Evolutionary conservation across 2,797 vertebrate genomes (phyloP), one percentile per base, ranked within the genome.

Genomic region (Falco concolor): DNA sequence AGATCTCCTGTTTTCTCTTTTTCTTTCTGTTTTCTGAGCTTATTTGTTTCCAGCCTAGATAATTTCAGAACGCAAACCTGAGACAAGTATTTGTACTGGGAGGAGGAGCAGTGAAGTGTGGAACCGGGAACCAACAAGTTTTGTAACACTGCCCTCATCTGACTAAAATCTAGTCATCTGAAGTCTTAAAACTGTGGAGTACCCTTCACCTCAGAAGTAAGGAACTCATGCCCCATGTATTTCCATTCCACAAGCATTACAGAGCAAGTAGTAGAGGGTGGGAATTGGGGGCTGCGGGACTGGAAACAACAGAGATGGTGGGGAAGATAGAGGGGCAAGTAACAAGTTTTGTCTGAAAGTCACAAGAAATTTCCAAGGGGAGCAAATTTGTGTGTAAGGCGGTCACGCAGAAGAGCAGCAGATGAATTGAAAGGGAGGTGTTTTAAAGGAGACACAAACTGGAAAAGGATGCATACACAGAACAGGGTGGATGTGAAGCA

Each of bases 141-240:
- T 76, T 88, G 34, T 69, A 76, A 90, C 77, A 90, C 88, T 93
- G 94, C 94, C 95, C 94, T 90, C 85, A 2, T 52, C 94, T 89
- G 96, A 87, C 95, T 82, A 59, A 89, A 76, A 65, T 61, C 18
- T 27, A 67, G 12, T 54, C 72, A 36, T 30, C 34, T 9, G 28
- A 5, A 8, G 25, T 50, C 60, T 15, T 42, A 38, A 14, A 14
- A 30, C 54, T 21, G 15, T 10, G 18, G 16, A 63, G 27, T 5
- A 18, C 25, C n/a, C n/a, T 69, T 65, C 28, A 42, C 4, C 34
- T 63, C 77, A 45, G 38, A 67, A 30, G 28, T 17, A 30, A 47
- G 6, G 15, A 56, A n/a, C 44, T 57, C 2, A 0, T 45, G 34
- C 14, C 16, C 5, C 10, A 5, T 2, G 7, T 49, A 56, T 63